phyloP scores from a whole-genome alignment of 2,888 invertebrate species.

The Portevinia maculata region DNA sequence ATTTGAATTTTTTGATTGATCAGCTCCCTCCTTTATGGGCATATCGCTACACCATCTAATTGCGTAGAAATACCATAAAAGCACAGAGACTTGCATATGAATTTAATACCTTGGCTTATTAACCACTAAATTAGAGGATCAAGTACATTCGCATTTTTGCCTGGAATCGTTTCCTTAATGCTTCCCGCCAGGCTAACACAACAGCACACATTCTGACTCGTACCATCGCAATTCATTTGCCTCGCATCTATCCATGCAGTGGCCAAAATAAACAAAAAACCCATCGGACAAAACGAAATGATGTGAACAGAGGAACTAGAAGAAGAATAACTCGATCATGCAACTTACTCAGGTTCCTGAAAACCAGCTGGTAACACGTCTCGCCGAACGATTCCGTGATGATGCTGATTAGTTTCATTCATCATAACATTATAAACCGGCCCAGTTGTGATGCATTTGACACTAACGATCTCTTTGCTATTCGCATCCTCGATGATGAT shows the following conservation, averaged over 20 bases:
- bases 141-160: not conserved
- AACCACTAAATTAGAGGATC: constrained; percentile 26
- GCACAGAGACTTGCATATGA: not conserved
- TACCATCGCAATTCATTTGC: constrained; percentile 8
- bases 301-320: constrained; percentile 22
- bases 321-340: constrained; percentile 26
- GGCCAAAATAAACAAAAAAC: constrained; percentile 49
- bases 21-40: not conserved
- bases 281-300: constrained; percentile 30
- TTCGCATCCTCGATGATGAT: constrained; percentile 88
- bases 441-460: constrained; percentile 88
- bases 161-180: constrained; percentile 22
- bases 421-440: constrained; percentile 83
- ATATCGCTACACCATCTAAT: constrained; percentile 1
- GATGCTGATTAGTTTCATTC: constrained; percentile 82
- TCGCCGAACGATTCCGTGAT: constrained; percentile 85
- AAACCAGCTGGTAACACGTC: constrained; percentile 92
- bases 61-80: not conserved
- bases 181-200: constrained; percentile 5
- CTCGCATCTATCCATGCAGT: not conserved
- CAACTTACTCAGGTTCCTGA: constrained; percentile 92
- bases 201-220: not conserved
- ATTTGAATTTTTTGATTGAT: constrained; percentile 20
- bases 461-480: constrained; percentile 88
- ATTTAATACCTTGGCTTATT: not conserved